Evolutionary conservation across 2,888 invertebrate species (phyloP).

Genomic region (Folsomia candida): DNA sequence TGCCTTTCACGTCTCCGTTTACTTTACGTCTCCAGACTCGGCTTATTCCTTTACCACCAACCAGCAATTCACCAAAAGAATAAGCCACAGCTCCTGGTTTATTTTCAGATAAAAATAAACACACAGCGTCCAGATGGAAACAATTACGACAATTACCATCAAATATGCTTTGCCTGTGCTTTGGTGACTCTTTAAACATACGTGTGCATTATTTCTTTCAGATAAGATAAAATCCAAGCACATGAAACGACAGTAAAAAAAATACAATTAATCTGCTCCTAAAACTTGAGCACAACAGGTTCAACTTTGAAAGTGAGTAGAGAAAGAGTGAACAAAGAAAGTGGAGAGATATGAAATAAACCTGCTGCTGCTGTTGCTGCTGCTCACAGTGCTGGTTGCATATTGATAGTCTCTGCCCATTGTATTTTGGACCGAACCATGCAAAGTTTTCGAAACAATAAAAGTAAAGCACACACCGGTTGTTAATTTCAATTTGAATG

Average conservation of each 20-base stretch:
- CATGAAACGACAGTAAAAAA: background rate
- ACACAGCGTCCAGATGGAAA: background rate
- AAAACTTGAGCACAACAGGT: background rate
- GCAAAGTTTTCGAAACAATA: too few relatives aligned
- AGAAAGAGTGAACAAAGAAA: too few relatives aligned
- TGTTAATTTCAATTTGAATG: background rate
- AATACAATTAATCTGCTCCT: background rate
- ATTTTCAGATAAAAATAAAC: conserved; percentile 9
- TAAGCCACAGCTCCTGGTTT: background rate
- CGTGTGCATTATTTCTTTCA: too few relatives aligned
- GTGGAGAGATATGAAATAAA: too few relatives aligned
- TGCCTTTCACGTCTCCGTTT: conserved; percentile 40
- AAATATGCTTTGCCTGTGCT: too few relatives aligned
- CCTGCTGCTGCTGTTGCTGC: too few relatives aligned
- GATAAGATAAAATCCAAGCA: background rate
- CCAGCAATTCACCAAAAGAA: background rate
- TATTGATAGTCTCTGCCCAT: background rate
- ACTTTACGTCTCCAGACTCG: conserved; percentile 28
- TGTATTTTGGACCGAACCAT: background rate
- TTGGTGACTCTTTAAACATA: too few relatives aligned
- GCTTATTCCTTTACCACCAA: background rate
- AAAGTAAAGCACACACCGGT: background rate
- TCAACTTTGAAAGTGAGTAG: background rate
- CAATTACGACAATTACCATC: conserved; percentile 1
- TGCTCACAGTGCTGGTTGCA: too few relatives aligned